Percentiles rank a stretch among this genome's conserved stretches.
phyloP scores from a whole-genome alignment of 2,113 vertebrate genomes.

The Greenwoodochromis staneri region DNA sequence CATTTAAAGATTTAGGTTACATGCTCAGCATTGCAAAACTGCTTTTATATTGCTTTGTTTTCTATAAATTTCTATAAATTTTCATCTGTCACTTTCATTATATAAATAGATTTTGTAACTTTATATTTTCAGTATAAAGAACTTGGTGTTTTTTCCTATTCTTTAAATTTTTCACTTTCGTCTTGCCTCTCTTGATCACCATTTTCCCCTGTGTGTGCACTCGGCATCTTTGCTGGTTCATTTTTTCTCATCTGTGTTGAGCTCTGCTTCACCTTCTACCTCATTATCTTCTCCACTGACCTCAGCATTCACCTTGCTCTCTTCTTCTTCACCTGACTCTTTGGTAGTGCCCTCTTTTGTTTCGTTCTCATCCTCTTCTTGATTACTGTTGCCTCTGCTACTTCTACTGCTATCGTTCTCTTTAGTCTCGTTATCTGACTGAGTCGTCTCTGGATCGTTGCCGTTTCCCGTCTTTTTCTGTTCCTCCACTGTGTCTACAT shows the following conservation, averaged over 20 bases:
- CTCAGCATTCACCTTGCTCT: slow-evolving; percentile 23
- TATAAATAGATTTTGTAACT: neutral
- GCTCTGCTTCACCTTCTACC: slow-evolving; percentile 17
- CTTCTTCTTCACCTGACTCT: neutral
- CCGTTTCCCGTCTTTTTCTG: slow-evolving; percentile 35
- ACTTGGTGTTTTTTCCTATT: neutral
- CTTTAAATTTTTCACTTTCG: neutral
- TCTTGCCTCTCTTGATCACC: neutral
- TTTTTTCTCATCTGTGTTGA: neutral
- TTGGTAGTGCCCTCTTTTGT: neutral
- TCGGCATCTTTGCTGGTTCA: neutral
- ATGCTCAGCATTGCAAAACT: neutral
- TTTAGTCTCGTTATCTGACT: slow-evolving; percentile 26
- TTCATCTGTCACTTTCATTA: neutral
- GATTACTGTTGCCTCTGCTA: slow-evolving; percentile 9
- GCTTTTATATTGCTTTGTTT: neutral
- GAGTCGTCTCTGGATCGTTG: neutral
- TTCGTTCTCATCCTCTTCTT: slow-evolving; percentile 3
- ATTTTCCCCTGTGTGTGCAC: slow-evolving; percentile 21
- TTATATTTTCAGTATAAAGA: neutral
- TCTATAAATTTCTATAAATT: neutral
- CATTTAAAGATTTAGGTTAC: neutral
- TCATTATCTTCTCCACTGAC: slow-evolving; percentile 39
- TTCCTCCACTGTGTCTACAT: slow-evolving; percentile 41
- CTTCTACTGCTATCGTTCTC: neutral